Evolutionary conservation across 1,140 invertebrate genomes (phyloP), one percentile per base, ranked within the genome.

Genomic region (Hetaerina americana): DNA sequence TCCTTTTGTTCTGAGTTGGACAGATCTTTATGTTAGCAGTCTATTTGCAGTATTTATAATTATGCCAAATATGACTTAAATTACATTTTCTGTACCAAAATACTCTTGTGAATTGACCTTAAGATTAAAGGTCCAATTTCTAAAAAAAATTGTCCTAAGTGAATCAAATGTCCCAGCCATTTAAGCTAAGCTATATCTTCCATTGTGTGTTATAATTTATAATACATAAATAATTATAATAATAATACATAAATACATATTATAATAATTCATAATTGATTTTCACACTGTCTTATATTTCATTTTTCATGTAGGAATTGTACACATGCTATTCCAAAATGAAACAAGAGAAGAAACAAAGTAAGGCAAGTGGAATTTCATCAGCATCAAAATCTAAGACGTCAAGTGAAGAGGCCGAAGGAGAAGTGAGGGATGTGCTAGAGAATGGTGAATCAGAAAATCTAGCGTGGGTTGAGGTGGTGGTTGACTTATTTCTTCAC

Each of bases 401-500:
- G 26, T 71, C 71, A 49, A 57, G 22, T 27, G 27, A 27, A 40
- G n/a, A 66, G 29, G 68, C n/a, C 49, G 18, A 68, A 68, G 67
- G 2, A 68, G 18, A 68, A 68, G 66, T 76, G 78, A 81, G 29
- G 27, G 49, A 18, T 74, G 72, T 70, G 68, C 15, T 57, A 5
- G 40, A 73, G 0, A 76, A 76, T 40, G 73, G 74, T 18, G 73
- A 79, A 24, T 77, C 81, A 31, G 81, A 84, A 57, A 89, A 92
- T 78, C 88, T 88, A 18, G 81, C 87, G 74, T 93, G 91, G 91
- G 85, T 90, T 70, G 89, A 92, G 82, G 91, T 93, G 0, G 84
- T 92, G 66, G 84, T 90, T 15, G 91, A 93, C 83, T 81, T 93
- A 24, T 81, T 93, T 31, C 77, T 93, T 24, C 91, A 88, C 29